Evolutionary conservation across 1,140 invertebrate genomes (phyloP).

Genomic region (Drosophila auraria): DNA sequence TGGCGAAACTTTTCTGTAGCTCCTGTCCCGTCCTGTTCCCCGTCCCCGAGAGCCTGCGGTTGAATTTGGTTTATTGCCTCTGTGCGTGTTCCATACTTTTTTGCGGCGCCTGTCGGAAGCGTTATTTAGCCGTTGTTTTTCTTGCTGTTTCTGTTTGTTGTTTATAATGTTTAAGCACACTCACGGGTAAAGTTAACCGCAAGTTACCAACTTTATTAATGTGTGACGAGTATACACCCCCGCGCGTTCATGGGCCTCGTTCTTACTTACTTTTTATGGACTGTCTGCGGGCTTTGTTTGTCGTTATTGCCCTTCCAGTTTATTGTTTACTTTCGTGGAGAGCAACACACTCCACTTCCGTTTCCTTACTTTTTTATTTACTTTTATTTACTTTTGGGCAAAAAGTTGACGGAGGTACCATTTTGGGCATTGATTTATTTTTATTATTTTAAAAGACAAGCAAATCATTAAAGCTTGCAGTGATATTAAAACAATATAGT

Average conservation of each 20-base stretch:
- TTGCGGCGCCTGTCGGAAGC: constrained; percentile 56
- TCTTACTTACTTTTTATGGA: constrained; percentile 59
- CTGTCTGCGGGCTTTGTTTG: constrained; percentile 49
- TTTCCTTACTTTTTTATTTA: constrained; percentile 35
- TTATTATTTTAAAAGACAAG: constrained; percentile 31
- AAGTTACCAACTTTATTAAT: constrained; percentile 83
- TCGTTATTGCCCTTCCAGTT: constrained; percentile 46
- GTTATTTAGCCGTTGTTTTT: constrained; percentile 69
- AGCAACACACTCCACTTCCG: constrained; percentile 9
- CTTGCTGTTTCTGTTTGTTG: constrained; percentile 32
- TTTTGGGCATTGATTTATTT: constrained; percentile 36
- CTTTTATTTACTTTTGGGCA: constrained; percentile 51
- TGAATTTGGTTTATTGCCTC: constrained; percentile 77
- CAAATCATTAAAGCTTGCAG: not conserved
- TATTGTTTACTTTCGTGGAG: constrained; percentile 34
- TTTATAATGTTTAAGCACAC: constrained; percentile 83
- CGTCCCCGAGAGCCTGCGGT: constrained; percentile 40
- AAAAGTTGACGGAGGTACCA: constrained; percentile 25
- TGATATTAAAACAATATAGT: not conserved
- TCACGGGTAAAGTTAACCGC: constrained; percentile 81
- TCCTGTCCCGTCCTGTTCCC: not conserved
- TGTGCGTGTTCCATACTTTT: constrained; percentile 78
- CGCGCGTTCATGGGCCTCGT: constrained; percentile 11
- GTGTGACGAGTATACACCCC: constrained; percentile 45
- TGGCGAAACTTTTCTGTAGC: constrained; percentile 42